Percentiles rank a stretch among this genome's conserved stretches.
phyloP scores from a whole-genome alignment of 2,113 vertebrate genomes.

The Noctilio leporinus region DNA sequence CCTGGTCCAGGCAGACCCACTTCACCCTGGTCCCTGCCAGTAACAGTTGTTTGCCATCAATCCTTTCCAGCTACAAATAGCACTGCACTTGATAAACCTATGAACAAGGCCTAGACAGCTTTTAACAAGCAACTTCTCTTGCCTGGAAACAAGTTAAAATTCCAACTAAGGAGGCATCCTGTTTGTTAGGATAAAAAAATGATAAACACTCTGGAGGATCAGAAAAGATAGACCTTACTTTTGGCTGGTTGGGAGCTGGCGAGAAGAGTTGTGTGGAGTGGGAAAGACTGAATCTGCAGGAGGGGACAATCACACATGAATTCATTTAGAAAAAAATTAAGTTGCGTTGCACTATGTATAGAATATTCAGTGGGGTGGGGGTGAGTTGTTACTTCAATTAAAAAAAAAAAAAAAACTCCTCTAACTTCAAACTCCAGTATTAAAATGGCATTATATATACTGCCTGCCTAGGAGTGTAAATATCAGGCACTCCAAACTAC shows the following conservation, averaged over 20 bases:
- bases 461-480: not conserved
- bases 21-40: not conserved
- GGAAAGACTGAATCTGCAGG: not conserved
- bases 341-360: not conserved
- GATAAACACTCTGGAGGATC: not conserved
- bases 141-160: conserved; percentile 12
- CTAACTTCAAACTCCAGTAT: conserved; percentile 9
- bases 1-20: not conserved
- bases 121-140: not conserved
- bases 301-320: conserved; percentile 1
- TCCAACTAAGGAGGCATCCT: not conserved
- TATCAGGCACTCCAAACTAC: conserved; percentile 28
- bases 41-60: not conserved
- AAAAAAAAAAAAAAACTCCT: not conserved
- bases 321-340: conserved; percentile 18
- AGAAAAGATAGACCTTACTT: conserved; percentile 6
- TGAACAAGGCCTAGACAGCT: conserved; percentile 3
- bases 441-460: not conserved
- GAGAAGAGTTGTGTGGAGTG: not conserved
- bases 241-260: not conserved
- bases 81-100: not conserved
- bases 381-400: not conserved
- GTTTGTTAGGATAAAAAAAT: conserved; percentile 2
- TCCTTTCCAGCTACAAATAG: conserved; percentile 12
- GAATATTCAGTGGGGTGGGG: not conserved